A percentile compares a stretch with the other conserved stretches of the same genome.
phyloP scores from a whole-genome alignment of 2,797 vertebrate genomes.

The Danio albolineatus region DNA sequence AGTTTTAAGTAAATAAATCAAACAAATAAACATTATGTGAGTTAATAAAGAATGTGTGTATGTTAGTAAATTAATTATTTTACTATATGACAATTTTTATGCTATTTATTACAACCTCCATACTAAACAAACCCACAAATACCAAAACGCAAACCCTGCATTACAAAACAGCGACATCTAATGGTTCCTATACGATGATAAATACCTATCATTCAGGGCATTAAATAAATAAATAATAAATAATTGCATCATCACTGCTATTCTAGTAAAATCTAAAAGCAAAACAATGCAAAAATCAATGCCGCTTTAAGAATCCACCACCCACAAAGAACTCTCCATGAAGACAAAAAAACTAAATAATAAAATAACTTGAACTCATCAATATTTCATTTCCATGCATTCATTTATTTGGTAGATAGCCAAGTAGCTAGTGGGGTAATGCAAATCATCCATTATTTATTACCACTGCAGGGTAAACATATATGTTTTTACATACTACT shows the following conservation, averaged over 20 bases:
- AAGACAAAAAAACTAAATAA: not conserved
- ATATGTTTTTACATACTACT: no score
- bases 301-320: no score
- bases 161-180: constrained; percentile 39
- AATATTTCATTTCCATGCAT: not conserved
- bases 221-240: not conserved
- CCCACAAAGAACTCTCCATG: not conserved
- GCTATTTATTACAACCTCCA: not conserved
- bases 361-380: not conserved
- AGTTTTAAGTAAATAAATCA: no score
- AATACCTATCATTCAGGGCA: no score
- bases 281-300: no score
- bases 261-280: not conserved
- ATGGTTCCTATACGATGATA: not conserved
- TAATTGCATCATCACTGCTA: not conserved
- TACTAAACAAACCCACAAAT: no score
- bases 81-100: not conserved
- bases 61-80: not conserved
- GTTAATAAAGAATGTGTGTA: not conserved
- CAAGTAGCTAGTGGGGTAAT: not conserved
- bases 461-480: no score
- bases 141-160: not conserved
- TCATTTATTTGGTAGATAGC: not conserved
- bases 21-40: not conserved
- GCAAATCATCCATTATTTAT: no score